These are phyloP conservation scores for Ichneumoninae sp. DNA, from an alignment of 2,888 invertebrate genomes.

Conservation along the genomic window DNA sequence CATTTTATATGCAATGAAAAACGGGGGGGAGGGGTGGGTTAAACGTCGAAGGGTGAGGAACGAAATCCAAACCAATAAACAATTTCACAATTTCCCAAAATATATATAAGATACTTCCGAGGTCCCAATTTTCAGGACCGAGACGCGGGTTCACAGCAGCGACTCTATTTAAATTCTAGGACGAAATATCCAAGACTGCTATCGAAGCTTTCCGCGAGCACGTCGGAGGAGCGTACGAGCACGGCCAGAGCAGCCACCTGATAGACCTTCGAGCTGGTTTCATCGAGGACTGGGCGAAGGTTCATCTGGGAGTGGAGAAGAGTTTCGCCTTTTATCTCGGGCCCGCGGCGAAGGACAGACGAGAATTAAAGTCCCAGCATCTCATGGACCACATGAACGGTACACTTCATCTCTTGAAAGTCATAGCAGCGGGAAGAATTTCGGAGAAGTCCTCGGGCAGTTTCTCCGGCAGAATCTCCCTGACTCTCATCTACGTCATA, in stretches of 20 bases:
- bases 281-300: conserved; percentile 65
- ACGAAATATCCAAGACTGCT: conserved; percentile 46
- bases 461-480: not conserved
- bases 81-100: too few relatives aligned
- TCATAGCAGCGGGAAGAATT: conserved; percentile 47
- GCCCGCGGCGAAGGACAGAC: conserved; percentile 52
- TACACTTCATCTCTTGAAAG: conserved; percentile 43
- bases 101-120: not conserved
- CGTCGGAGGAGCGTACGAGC: conserved; percentile 45
- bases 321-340: conserved; percentile 64
- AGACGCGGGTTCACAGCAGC: not conserved
- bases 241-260: conserved; percentile 57
- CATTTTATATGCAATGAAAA: too few relatives aligned
- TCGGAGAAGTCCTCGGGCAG: not conserved
- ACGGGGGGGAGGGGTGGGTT: too few relatives aligned
- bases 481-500: not conserved
- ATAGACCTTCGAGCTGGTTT: conserved; percentile 50
- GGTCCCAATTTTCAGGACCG: not conserved
- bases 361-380: conserved; percentile 51
- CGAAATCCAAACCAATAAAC: too few relatives aligned
- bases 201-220: conserved; percentile 46
- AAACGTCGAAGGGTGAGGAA: too few relatives aligned
- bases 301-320: conserved; percentile 59
- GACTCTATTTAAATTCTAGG: conserved; percentile 14
- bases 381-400: conserved; percentile 57